Evolutionary conservation across 2,113 vertebrate species (phyloP).

Genomic region (Mustelus asterias): DNA sequence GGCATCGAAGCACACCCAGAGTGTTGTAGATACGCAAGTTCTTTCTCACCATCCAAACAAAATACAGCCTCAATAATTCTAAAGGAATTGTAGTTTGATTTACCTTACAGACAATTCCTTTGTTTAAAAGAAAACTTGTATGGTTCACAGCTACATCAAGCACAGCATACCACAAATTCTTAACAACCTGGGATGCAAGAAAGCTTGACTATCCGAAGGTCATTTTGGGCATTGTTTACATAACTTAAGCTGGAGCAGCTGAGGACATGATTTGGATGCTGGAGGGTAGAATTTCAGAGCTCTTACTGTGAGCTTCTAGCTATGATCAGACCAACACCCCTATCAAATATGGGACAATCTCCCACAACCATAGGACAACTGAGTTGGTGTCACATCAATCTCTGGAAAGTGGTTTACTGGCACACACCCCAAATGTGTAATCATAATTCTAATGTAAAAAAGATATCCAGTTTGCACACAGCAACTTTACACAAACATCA

Average conservation of each 20-base stretch:
- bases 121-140: not conserved
- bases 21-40: not conserved
- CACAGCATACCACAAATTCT: not conserved
- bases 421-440: not conserved
- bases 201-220: not conserved
- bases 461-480: not conserved
- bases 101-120: not conserved
- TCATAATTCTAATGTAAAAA: not conserved
- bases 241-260: not conserved
- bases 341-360: not conserved
- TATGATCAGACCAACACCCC: not conserved
- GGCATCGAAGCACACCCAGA: not conserved
- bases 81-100: not conserved
- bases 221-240: not conserved
- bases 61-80: too few relatives aligned
- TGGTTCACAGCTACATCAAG: not conserved
- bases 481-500: not conserved
- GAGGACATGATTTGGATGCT: not conserved
- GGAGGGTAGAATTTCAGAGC: not conserved
- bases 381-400: not conserved
- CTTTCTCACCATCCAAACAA: not conserved
- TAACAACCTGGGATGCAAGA: not conserved
- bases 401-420: not conserved
- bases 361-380: not conserved
- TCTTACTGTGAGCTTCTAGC: not conserved